phyloP scores from a whole-genome alignment of 2,113 vertebrate genomes.

The Athene cunicularia region DNA sequence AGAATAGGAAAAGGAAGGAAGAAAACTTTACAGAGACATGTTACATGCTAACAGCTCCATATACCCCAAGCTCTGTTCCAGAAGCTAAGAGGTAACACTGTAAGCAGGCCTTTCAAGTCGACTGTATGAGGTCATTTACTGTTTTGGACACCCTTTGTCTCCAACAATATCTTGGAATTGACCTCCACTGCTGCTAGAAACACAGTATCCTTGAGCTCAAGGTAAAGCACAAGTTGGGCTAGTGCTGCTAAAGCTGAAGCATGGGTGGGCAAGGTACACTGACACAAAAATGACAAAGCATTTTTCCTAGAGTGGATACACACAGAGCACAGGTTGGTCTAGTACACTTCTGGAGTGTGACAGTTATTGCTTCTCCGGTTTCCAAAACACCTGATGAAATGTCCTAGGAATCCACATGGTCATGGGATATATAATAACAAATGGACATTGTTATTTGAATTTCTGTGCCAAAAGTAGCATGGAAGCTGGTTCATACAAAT shows the following conservation, averaged over 20 bases:
- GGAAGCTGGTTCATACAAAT: not conserved
- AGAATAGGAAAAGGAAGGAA: not conserved
- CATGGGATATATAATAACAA: not conserved
- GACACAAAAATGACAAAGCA: not conserved
- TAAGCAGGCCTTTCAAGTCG: not conserved
- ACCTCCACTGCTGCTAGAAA: not conserved
- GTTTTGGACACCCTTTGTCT: not conserved
- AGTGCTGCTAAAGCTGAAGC: not conserved
- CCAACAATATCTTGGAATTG: not conserved
- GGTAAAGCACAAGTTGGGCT: not conserved
- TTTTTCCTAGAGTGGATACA: not conserved
- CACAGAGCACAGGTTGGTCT: no score
- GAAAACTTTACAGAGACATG: not conserved
- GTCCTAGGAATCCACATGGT: not conserved
- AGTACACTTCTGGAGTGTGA: not conserved
- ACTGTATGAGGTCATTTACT: not conserved
- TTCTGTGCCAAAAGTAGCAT: not conserved
- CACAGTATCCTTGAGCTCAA: not conserved
- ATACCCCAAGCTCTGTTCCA: not conserved
- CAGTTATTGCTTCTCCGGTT: not conserved
- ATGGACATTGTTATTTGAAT: not conserved
- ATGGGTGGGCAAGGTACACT: not conserved
- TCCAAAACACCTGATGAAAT: not conserved
- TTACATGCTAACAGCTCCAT: not conserved
- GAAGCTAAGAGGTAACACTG: not conserved